These are phyloP conservation scores for Gryllus bimaculatus DNA, from an alignment of 1,140 invertebrate genomes.

Conservation along the genomic window DNA sequence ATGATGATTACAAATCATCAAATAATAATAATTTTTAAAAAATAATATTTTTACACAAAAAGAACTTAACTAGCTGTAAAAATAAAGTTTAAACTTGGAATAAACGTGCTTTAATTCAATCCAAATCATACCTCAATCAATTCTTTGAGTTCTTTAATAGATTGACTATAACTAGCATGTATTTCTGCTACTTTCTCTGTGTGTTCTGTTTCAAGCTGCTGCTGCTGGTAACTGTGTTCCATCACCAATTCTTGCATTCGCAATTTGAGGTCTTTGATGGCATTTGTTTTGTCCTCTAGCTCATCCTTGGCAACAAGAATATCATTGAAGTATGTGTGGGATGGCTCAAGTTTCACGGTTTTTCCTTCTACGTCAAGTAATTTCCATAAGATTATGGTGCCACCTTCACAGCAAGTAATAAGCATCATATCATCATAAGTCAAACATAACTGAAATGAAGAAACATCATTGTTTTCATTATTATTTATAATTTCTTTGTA, in stretches of 20 bases:
- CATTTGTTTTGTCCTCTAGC: constrained; percentile 23
- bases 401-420: constrained; percentile 62
- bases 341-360: constrained; percentile 57
- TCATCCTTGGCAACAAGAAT: constrained; percentile 52
- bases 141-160: constrained; percentile 58
- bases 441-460: constrained; percentile 44
- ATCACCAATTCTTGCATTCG: constrained; percentile 61
- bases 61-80: no score
- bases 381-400: constrained; percentile 76
- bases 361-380: constrained; percentile 60
- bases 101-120: neutral
- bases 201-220: constrained; percentile 54
- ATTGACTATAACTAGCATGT: constrained; percentile 54
- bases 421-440: constrained; percentile 70
- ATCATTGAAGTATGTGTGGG: constrained; percentile 64
- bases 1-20: no score
- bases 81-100: no score
- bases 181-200: constrained; percentile 54
- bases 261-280: constrained; percentile 48
- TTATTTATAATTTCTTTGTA: no score
- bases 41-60: no score
- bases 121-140: constrained; percentile 48
- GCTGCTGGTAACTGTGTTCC: constrained; percentile 59
- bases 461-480: neutral
- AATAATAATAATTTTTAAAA: no score